These are phyloP conservation scores for Odontamblyopus lacepedii DNA, from an alignment of 2,797 vertebrate genomes.

Conservation along the genomic window DNA sequence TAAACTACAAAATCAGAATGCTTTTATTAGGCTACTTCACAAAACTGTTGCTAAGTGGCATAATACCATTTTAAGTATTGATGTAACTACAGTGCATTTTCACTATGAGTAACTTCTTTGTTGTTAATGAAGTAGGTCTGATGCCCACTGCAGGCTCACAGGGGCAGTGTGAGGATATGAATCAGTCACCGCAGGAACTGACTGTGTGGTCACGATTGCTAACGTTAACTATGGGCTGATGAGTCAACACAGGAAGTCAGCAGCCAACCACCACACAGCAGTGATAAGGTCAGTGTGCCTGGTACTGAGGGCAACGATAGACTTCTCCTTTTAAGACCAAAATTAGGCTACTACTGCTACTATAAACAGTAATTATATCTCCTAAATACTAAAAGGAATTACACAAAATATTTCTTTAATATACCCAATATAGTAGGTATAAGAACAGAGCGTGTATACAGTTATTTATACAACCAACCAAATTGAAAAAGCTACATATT, in stretches of 20 bases:
- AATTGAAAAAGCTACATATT: too few relatives aligned
- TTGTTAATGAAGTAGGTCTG: not conserved
- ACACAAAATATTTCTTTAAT: too few relatives aligned
- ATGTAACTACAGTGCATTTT: not conserved
- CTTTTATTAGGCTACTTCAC: not conserved
- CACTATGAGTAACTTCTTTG: not conserved
- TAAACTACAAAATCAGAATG: not conserved
- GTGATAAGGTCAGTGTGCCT: not conserved
- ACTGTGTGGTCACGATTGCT: not conserved
- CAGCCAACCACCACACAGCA: conserved; percentile 22
- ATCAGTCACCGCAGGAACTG: conserved; percentile 17
- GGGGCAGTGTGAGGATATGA: conserved; percentile 20
- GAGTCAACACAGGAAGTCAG: conserved; percentile 30
- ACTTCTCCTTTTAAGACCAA: not conserved
- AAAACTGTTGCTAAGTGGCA: not conserved
- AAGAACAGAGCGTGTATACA: not conserved
- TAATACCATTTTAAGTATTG: too few relatives aligned
- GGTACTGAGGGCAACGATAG: not conserved
- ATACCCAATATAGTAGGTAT: not conserved
- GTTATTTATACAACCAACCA: not conserved
- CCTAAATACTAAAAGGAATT: too few relatives aligned
- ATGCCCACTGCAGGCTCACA: not conserved
- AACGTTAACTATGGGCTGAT: conserved; percentile 7
- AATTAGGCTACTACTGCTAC: not conserved
- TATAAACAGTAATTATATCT: too few relatives aligned